Base-by-base conservation (phyloP, 2,888 invertebrate genomes). In the Drosophila differens region DNA sequence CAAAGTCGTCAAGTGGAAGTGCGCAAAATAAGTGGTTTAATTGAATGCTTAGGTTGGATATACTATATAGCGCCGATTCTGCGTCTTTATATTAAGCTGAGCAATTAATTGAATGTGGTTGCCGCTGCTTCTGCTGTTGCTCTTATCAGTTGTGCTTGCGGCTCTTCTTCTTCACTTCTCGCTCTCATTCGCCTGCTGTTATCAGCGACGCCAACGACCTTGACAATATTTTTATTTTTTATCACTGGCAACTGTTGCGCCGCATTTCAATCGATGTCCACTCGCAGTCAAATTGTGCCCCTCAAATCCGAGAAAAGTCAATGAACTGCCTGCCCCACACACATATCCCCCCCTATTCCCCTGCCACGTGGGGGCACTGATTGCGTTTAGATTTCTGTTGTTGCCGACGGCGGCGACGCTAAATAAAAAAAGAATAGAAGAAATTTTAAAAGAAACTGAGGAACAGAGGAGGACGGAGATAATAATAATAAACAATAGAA, bases 231-330 rank as follows among this genome's bases (percentile, higher is more conserved):
- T 52, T 49, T 14, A 9, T n/a, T 19, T 49, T 74, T 82, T 90
- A 74, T 85, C 89, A 89, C 90, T 78, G 75, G 74, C 77, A 85
- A 65, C 76, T 79, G 83, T 79, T 82, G 70, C 79, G 69, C 86
- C 86, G 59, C 78, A 73, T 66, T 83, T 89, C 87, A 84, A 86
- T 81, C 77, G 68, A 49, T 70, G 75, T 65, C 70, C 70, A 74
- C 60, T 60, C 44, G 30, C 14, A 52, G 37, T 62, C 61, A 62
- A 52, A 64, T 39, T 63, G 44, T 22, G 53, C 64, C 51, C 76
- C 64, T 44, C 69, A 79, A 65, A 60, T 35, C 32, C 52, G 51
- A 61, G 6, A 16, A 54, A 81, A 63, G 78, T 81, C 78, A 79
- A 73, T 72, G 78, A 79, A 81, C 78, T 77, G 49, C 16, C 25